These are phyloP conservation scores for Drosophila repletoides DNA, from an alignment of 1,140 invertebrate species.

Conservation along the genomic window DNA sequence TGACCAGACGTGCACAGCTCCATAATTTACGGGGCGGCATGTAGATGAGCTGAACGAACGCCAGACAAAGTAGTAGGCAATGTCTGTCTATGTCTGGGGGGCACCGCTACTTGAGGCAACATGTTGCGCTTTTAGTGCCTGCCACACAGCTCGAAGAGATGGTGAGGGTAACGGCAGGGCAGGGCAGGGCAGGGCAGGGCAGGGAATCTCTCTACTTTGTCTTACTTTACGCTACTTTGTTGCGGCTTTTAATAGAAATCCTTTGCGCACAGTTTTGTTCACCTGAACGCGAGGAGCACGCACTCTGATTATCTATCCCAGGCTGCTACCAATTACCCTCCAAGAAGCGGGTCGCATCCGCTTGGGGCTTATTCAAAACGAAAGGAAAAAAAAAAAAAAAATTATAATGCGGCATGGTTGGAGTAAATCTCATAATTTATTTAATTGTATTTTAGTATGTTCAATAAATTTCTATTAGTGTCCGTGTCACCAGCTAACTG, in stretches of 20 bases:
- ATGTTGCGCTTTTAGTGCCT: conserved; percentile 76
- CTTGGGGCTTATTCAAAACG: conserved; percentile 30
- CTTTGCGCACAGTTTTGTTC: conserved; percentile 52
- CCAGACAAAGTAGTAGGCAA: conserved; percentile 77
- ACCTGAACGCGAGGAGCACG: conserved; percentile 56
- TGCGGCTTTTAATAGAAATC: conserved; percentile 79
- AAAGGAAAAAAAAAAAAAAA: conserved; percentile 9
- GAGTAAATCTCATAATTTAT: conserved; percentile 79
- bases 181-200: not conserved
- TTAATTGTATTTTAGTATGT: conserved; percentile 80
- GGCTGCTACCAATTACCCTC: conserved; percentile 6
- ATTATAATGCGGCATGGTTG: conserved; percentile 28
- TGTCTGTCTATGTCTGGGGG: conserved; percentile 46
- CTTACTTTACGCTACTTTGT: conserved; percentile 79
- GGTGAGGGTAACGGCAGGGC: not conserved
- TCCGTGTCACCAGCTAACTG: conserved; percentile 21
- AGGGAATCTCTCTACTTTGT: conserved; percentile 59
- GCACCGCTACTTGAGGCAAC: conserved; percentile 68
- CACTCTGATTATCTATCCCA: conserved; percentile 57
- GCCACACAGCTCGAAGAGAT: not conserved
- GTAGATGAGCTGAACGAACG: conserved; percentile 71
- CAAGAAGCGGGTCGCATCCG: conserved; percentile 25
- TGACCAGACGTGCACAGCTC: conserved; percentile 81
- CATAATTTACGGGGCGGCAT: conserved; percentile 76
- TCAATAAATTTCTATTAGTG: conserved; percentile 80